Evolutionary conservation across 2,888 invertebrate genomes (phyloP).

Genomic region (Parthenolecanium corni): DNA sequence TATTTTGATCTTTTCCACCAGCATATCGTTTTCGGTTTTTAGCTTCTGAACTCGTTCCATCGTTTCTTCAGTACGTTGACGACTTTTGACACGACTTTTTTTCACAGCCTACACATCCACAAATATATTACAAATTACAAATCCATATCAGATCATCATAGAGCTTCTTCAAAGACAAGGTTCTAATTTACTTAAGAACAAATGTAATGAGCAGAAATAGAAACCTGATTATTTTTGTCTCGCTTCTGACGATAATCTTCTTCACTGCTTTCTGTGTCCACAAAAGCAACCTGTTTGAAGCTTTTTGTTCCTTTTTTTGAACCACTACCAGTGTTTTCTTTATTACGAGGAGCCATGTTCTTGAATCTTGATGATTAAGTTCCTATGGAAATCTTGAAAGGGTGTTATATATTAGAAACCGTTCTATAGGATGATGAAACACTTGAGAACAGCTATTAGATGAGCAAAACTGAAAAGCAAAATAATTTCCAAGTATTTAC

Average conservation of each 20-base stretch:
- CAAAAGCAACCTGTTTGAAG: background rate
- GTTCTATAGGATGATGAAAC: too few species aligned
- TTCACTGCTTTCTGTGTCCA: constrained; percentile 41
- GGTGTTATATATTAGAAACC: too few species aligned
- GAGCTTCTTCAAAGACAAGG: too few species aligned
- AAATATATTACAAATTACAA: too few species aligned
- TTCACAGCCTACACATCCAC: constrained; percentile 59
- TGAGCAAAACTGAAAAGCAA: too few species aligned
- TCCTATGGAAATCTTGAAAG: too few species aligned
- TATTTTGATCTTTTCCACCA: constrained; percentile 69
- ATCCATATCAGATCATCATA: too few species aligned
- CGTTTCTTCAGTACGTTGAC: constrained; percentile 64
- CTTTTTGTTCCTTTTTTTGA: constrained; percentile 15
- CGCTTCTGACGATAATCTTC: constrained; percentile 61
- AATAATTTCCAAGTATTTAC: too few species aligned
- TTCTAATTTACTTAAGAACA: too few species aligned
- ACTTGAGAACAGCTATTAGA: too few species aligned
- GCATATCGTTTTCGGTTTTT: constrained; percentile 63
- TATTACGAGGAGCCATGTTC: constrained; percentile 30
- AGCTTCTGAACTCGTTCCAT: constrained; percentile 59
- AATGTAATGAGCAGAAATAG: too few species aligned
- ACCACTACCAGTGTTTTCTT: constrained; percentile 22
- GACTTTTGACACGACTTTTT: constrained; percentile 65
- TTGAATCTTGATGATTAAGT: too few species aligned
- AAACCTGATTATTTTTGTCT: constrained; percentile 68